Conservation (phyloP, 1,140 invertebrate species). For the Neelides sp. region DNA sequence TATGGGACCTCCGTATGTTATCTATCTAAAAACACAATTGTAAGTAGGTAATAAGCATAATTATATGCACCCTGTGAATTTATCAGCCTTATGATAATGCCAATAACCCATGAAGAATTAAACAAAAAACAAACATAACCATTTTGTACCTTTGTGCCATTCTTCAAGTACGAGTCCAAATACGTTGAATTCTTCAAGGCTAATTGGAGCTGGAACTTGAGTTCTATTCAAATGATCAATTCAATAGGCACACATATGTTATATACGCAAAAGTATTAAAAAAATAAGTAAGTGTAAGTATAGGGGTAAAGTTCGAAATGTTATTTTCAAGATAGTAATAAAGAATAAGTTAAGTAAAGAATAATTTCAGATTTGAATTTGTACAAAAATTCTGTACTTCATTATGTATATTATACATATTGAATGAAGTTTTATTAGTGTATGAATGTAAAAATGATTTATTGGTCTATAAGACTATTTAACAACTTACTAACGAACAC, state of each 20-base stretch:
- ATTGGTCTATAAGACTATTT: not conserved
- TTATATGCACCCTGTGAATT: not conserved
- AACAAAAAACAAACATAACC: no score
- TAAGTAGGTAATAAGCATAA: not conserved
- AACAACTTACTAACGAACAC: not conserved
- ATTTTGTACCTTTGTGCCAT: no score
- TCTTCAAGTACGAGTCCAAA: no score
- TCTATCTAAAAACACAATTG: not conserved
- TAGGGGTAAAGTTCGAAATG: no score
- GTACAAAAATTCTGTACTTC: not conserved
- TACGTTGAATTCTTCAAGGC: slow-evolving; percentile 13
- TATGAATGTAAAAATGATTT: not conserved
- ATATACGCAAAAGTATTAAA: no score
- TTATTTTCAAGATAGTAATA: not conserved
- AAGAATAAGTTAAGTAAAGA: not conserved
- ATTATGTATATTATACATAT: not conserved
- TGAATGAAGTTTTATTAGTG: not conserved
- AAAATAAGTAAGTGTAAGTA: no score
- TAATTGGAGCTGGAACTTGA: slow-evolving; percentile 13
- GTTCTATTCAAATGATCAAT: no score
- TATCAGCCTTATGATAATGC: not conserved
- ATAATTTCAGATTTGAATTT: not conserved
- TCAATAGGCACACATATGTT: no score
- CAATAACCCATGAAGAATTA: not conserved
- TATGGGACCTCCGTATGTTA: not conserved